Base-by-base conservation (phyloP, 2,113 vertebrate genomes). In the Ochotona princeps region DNA sequence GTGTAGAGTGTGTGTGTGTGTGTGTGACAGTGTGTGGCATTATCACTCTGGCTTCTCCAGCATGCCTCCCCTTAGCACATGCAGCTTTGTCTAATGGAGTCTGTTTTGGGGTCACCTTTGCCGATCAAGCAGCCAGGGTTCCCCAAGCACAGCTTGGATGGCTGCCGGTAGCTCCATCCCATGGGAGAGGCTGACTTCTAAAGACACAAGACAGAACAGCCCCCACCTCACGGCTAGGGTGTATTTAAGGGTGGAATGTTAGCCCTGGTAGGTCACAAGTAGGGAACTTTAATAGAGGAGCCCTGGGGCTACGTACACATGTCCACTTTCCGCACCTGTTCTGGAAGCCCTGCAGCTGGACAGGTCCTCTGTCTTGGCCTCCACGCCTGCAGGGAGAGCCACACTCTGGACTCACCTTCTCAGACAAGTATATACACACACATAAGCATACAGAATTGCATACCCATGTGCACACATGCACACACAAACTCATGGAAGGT, bases 51-150 rank as follows among this genome's bases (percentile, higher is more conserved):
- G 26, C 47, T 1, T n/a, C 1, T 1, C 60, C 20, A 6, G 1
- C 0, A 28, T 49, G 54, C 57, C 18, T 65, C 12, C 15, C 28
- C 2, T 5, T 5, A 0, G 17, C n/a, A 67, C 26, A 7, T 49
- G 44, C 26, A 30, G 20, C 11, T 2, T 1, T 13, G 7, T 1
- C 30, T 12, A 0, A 2, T 8, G 0, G 0, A 0, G 28, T 9
- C n/a, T 65, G 0, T n/a, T 51, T 2, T 1, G 32, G 35, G 54
- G 8, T 17, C 7, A 2, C 21, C 21, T 35, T 12, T 44, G 86
- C 60, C 23, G 25, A 25, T 5, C 47, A 25, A 35, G 49, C 0
- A 20, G 28, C 47, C 9, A 30, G 6, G 38, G 38, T 6, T 44
- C 8, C 12, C 7, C 63, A 65, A 57, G 44, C 21, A 1, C 2